Evolutionary conservation across 2,888 invertebrate genomes (phyloP).

Genomic region (Volucella inflata): DNA sequence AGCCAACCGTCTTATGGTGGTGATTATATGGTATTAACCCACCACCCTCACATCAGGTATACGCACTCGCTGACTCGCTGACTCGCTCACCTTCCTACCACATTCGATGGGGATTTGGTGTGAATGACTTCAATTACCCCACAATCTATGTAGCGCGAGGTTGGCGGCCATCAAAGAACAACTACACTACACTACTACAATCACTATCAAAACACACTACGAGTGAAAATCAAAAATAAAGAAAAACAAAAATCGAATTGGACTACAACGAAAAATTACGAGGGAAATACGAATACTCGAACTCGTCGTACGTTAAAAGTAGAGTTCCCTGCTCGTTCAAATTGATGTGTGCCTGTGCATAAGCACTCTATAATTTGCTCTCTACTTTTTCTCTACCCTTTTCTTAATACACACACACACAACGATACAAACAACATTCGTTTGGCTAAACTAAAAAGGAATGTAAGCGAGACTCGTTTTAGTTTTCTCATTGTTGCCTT

Average conservation of each 20-base stretch:
- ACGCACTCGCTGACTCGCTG: constrained; percentile 63
- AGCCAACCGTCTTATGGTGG: constrained; percentile 13
- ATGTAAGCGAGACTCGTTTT: constrained; percentile 72
- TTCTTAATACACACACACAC: constrained; percentile 25
- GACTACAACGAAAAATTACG: constrained; percentile 71
- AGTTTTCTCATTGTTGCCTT: constrained; percentile 49
- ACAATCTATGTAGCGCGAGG: constrained; percentile 82
- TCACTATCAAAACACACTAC: constrained; percentile 30
- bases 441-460: constrained; percentile 41
- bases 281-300: constrained; percentile 50
- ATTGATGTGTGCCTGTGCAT: constrained; percentile 25
- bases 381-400: neutral
- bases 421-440: constrained; percentile 32
- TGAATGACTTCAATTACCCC: constrained; percentile 84
- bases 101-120: constrained; percentile 77
- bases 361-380: neutral
- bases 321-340: constrained; percentile 52
- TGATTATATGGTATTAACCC: constrained; percentile 39
- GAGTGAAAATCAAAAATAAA: constrained; percentile 46
- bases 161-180: constrained; percentile 78
- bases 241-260: constrained; percentile 59
- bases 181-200: constrained; percentile 50
- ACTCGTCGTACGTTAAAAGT: constrained; percentile 46
- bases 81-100: constrained; percentile 66
- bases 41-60: constrained; percentile 50